A percentile compares a stretch with the other conserved stretches of the same genome.
Conservation (phyloP, 2,888 invertebrate genomes). For the Campopleginae sp. region DNA sequence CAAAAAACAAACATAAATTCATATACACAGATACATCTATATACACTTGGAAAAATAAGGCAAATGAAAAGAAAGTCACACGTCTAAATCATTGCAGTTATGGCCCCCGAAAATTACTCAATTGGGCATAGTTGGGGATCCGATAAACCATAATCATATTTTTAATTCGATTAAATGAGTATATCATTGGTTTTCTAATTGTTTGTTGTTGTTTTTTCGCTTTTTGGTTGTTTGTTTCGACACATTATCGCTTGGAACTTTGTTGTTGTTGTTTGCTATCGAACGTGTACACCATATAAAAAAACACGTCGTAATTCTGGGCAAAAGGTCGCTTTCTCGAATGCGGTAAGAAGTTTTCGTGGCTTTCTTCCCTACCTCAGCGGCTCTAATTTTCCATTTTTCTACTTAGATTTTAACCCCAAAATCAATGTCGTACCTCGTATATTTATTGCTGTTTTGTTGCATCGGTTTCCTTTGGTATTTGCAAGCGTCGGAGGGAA, state of each 20-base stretch:
- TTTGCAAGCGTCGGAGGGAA: constrained; percentile 46
- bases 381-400: background rate
- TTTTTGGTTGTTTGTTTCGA: constrained; percentile 11
- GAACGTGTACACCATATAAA: constrained; percentile 57
- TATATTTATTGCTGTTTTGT: background rate
- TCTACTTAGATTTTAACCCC: background rate
- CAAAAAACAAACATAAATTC: constrained; percentile 65
- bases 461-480: constrained; percentile 45
- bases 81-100: constrained; percentile 16
- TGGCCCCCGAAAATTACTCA: constrained; percentile 26
- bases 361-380: background rate
- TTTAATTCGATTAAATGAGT: constrained; percentile 50
- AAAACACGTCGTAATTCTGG: constrained; percentile 50
- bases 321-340: constrained; percentile 39
- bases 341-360: constrained; percentile 53
- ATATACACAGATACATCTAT: constrained; percentile 68
- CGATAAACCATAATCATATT: constrained; percentile 31
- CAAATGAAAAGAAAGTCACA: constrained; percentile 16
- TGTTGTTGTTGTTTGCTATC: constrained; percentile 13
- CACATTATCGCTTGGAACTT: constrained; percentile 26
- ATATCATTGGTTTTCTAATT: constrained; percentile 51
- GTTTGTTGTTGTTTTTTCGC: constrained; percentile 9
- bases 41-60: constrained; percentile 57
- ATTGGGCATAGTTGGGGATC: constrained; percentile 14
- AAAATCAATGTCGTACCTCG: constrained; percentile 3